These are phyloP conservation scores for Enteromius radiatus DNA, from an alignment of 2,797 vertebrate genomes.

Conservation along the genomic window DNA sequence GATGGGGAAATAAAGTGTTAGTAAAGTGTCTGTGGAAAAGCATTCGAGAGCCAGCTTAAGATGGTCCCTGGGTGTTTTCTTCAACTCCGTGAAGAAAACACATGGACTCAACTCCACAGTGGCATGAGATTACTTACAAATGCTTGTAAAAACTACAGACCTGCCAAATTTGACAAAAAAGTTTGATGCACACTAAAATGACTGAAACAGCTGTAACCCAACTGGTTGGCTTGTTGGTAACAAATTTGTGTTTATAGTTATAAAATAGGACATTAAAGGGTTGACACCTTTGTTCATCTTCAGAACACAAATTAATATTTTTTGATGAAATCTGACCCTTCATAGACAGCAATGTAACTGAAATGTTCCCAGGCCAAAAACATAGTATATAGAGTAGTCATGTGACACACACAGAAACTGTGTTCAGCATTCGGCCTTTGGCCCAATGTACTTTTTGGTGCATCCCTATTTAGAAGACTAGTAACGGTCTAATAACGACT, in stretches of 20 bases:
- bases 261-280: neutral
- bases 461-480: neutral
- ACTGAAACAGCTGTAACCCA: neutral
- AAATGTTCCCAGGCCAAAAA: neutral
- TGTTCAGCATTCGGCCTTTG: neutral
- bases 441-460: neutral
- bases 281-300: neutral
- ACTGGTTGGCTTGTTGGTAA: neutral
- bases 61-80: constrained; percentile 12
- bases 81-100: constrained; percentile 12
- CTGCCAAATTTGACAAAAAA: neutral
- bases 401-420: neutral
- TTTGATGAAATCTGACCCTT: neutral
- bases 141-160: neutral
- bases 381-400: neutral
- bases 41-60: neutral
- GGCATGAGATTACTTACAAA: neutral
- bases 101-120: constrained; percentile 14
- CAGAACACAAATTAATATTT: neutral
- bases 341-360: neutral
- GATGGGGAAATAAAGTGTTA: neutral
- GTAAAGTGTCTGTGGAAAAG: constrained; percentile 54
- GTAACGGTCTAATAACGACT: neutral
- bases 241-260: neutral
- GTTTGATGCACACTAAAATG: neutral